Percentiles rank a stretch among this genome's conserved stretches.
Evolutionary conservation across 2,797 vertebrate genomes (phyloP).

Genomic region (Spea hammondii): DNA sequence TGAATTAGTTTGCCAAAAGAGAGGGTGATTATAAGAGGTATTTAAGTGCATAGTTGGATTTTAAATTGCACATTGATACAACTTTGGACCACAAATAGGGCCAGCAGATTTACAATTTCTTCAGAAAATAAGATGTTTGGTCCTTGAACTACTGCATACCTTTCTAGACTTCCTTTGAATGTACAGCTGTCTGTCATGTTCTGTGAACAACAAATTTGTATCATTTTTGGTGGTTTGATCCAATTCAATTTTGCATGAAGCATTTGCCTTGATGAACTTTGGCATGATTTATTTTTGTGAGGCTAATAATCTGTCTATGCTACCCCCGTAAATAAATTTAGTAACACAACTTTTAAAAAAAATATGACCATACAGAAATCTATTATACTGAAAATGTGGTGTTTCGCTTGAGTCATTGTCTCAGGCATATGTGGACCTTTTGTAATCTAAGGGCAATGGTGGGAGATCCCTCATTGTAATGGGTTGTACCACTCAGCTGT

Average conservation of each 20-base stretch:
- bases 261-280: constrained; percentile 15
- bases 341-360: constrained; percentile 18
- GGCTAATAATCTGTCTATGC: constrained; percentile 35
- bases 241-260: constrained; percentile 11
- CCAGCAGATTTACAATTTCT: constrained; percentile 51
- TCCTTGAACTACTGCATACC: constrained; percentile 20
- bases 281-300: constrained; percentile 49
- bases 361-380: constrained; percentile 39
- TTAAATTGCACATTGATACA: constrained; percentile 37
- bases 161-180: constrained; percentile 43
- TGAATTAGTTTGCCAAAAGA: constrained; percentile 28
- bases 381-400: constrained; percentile 43
- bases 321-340: not conserved
- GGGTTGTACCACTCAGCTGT: constrained; percentile 54
- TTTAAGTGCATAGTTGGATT: constrained; percentile 20
- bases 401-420: constrained; percentile 42
- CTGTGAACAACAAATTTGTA: constrained; percentile 36
- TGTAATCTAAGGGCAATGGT: constrained; percentile 31
- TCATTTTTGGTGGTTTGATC: constrained; percentile 50
- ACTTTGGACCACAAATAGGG: constrained; percentile 32
- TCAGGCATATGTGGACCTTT: constrained; percentile 44
- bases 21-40: not conserved
- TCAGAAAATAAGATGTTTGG: constrained; percentile 30
- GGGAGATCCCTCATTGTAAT: constrained; percentile 44
- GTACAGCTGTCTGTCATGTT: constrained; percentile 43